These are phyloP conservation scores for Dynastes hyllus DNA, from an alignment of 2,888 invertebrate species.

Conservation along the genomic window DNA sequence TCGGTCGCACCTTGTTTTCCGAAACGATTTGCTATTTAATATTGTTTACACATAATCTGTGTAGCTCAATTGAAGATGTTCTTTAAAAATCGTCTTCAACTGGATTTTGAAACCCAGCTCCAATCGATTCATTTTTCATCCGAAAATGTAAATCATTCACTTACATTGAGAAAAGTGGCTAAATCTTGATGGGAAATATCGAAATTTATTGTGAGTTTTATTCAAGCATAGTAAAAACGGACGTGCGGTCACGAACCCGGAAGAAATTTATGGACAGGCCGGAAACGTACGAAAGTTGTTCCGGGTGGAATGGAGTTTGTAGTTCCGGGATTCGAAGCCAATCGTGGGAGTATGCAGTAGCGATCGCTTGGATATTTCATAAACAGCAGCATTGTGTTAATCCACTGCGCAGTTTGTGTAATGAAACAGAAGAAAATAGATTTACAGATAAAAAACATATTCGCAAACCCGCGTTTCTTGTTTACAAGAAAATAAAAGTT, in stretches of 20 bases:
- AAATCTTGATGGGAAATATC: not conserved
- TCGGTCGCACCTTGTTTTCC: no score
- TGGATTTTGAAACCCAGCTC: no score
- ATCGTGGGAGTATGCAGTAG: not conserved
- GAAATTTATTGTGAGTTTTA: constrained; percentile 29
- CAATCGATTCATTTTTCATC: no score
- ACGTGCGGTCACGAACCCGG: constrained; percentile 18
- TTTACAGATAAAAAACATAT: no score
- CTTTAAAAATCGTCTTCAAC: no score
- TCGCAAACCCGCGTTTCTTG: no score
- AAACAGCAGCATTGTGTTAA: not conserved
- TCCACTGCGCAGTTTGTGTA: no score
- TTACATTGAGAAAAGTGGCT: constrained; percentile 21
- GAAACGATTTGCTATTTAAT: no score
- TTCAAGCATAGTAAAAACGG: constrained; percentile 9
- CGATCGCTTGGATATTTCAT: not conserved
- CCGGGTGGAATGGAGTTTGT: constrained; percentile 3
- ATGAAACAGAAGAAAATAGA: no score
- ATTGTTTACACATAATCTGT: no score
- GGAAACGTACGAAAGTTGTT: constrained; percentile 20
- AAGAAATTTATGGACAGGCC: constrained; percentile 36
- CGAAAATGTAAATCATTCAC: not conserved
- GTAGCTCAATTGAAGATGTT: no score
- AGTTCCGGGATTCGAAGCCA: not conserved
- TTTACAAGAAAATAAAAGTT: constrained; percentile 9